Percentiles rank a stretch among this genome's conserved stretches.
phyloP scores from a whole-genome alignment of 2,888 invertebrate genomes.

The Dyspetes luteomarginatus region DNA sequence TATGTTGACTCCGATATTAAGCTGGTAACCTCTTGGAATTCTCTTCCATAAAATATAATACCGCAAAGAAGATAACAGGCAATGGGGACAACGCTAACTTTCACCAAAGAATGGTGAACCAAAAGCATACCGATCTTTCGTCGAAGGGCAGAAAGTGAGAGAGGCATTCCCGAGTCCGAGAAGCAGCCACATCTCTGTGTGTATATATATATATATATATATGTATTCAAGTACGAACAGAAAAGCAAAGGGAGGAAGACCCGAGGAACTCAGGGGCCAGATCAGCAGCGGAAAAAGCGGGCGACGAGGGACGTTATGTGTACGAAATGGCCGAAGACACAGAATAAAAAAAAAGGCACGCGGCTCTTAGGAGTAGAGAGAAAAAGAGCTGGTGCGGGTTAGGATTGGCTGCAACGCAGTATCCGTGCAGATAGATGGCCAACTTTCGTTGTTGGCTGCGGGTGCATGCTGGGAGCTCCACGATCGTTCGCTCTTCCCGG shows the following conservation, averaged over 20 bases:
- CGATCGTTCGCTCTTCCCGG: not conserved
- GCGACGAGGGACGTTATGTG: conserved; percentile 61
- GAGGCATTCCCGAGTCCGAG: conserved; percentile 69
- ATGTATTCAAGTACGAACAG: conserved; percentile 56
- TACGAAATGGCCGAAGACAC: conserved; percentile 53
- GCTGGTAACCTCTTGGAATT: not conserved
- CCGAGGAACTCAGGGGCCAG: conserved; percentile 55
- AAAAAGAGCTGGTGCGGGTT: conserved; percentile 55
- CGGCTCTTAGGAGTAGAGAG: conserved; percentile 53
- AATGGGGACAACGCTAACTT: conserved; percentile 14
- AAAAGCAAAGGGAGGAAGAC: conserved; percentile 15
- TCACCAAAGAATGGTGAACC: conserved; percentile 10
- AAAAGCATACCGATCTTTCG: conserved; percentile 71
- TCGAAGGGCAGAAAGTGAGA: conserved; percentile 66
- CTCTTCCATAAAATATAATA: conserved; percentile 19
- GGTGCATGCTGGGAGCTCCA: conserved; percentile 38
- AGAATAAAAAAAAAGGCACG: conserved; percentile 55
- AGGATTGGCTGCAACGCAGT: conserved; percentile 37
- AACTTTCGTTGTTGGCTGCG: conserved; percentile 72
- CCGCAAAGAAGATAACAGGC: not conserved
- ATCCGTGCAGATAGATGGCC: conserved; percentile 76
- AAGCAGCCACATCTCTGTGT: conserved; percentile 66
- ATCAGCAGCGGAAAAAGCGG: conserved; percentile 56
- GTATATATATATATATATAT: conserved; percentile 61
- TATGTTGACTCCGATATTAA: conserved; percentile 38